Percentiles rank a stretch among this genome's conserved stretches.
Evolutionary conservation across 2,113 vertebrate species (phyloP).

Genomic region (Mustelus asterias): DNA sequence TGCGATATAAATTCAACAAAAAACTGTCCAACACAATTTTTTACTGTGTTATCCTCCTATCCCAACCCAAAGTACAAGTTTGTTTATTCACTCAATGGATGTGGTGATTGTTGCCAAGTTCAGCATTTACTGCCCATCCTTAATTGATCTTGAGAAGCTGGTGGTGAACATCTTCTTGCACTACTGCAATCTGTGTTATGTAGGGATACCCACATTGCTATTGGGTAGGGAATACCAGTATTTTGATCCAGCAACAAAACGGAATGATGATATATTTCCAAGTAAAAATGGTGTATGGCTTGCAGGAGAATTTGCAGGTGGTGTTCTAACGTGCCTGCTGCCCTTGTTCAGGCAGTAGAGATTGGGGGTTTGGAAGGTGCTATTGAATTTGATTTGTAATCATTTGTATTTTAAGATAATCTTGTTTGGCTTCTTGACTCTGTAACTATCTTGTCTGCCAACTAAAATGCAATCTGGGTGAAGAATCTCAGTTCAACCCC

Average conservation of each 20-base stretch:
- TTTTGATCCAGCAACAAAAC: too few species aligned
- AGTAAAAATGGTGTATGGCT: not conserved
- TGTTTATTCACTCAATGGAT: too few species aligned
- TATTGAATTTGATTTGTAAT: not conserved
- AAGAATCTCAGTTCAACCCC: not conserved
- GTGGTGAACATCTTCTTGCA: too few species aligned
- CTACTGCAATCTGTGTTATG: too few species aligned
- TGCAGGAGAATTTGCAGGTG: not conserved
- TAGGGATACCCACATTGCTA: too few species aligned
- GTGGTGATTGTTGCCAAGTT: too few species aligned
- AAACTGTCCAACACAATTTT: not conserved
- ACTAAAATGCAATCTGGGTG: not conserved
- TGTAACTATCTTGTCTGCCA: not conserved
- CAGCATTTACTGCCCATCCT: too few species aligned
- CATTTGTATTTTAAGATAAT: not conserved
- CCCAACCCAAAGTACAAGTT: too few species aligned
- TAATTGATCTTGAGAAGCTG: too few species aligned
- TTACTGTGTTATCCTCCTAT: not conserved
- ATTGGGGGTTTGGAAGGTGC: not conserved
- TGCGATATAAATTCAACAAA: not conserved
- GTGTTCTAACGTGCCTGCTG: not conserved
- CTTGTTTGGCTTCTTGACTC: not conserved
- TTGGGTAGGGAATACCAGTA: too few species aligned
- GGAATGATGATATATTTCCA: too few species aligned
- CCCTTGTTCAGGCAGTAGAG: not conserved